Evolutionary conservation across 2,888 invertebrate genomes (phyloP).

Genomic region (Chydorus sphaericus): DNA sequence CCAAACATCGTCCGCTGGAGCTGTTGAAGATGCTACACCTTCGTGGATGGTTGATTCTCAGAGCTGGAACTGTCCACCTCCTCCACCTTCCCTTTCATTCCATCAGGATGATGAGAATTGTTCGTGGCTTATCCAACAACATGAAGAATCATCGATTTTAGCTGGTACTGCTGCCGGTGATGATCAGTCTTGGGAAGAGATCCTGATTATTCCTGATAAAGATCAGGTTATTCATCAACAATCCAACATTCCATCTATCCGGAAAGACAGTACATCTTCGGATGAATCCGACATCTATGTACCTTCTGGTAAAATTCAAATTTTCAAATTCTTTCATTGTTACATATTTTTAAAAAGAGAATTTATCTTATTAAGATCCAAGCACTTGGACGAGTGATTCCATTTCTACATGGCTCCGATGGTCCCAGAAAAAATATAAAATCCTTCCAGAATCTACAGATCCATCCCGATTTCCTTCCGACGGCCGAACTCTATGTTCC

Average conservation of each 20-base stretch:
- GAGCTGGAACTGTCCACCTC: background rate
- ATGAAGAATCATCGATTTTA: background rate
- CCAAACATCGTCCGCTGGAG: too few relatives aligned
- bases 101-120: background rate
- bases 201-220: background rate
- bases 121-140: background rate
- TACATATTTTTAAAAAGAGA: too few relatives aligned
- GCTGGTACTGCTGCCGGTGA: background rate
- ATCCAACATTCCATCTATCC: background rate
- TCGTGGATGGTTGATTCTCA: background rate
- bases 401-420: constrained; percentile 44
- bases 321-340: too few relatives aligned
- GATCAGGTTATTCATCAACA: too few relatives aligned
- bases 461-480: constrained; percentile 37
- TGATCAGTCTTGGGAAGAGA: background rate
- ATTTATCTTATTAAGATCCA: too few relatives aligned
- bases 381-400: constrained; percentile 43
- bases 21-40: background rate
- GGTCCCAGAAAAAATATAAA: constrained; percentile 44
- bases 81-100: too few relatives aligned
- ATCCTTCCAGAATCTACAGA: constrained; percentile 37
- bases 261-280: background rate
- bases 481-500: constrained; percentile 39
- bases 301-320: background rate
- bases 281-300: background rate